Evolutionary conservation across 2,113 vertebrate genomes (phyloP).

Genomic region (Rhinolophus ferrumequinum): DNA sequence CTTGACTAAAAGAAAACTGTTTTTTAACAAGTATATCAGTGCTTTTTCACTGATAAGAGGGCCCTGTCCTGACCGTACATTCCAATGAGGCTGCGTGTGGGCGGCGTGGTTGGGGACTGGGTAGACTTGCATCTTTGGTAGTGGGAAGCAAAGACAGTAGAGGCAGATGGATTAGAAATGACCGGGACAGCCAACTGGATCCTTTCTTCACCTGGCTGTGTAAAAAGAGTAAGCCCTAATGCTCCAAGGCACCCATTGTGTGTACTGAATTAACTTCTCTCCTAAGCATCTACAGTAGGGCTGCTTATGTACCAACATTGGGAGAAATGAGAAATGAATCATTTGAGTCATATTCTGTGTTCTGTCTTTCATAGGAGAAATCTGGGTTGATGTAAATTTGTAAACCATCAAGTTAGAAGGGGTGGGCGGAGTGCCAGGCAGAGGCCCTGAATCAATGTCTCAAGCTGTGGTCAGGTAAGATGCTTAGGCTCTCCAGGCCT

Average conservation of each 20-base stretch:
- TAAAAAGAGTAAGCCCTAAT: background rate
- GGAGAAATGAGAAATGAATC: background rate
- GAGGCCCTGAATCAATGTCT: background rate
- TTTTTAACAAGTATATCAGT: background rate
- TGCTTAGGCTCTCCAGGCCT: background rate
- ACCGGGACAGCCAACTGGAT: background rate
- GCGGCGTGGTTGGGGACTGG: no score
- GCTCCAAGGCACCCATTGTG: background rate
- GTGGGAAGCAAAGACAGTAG: background rate
- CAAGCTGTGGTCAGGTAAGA: background rate
- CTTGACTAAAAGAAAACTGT: background rate
- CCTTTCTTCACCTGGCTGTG: background rate
- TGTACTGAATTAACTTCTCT: background rate
- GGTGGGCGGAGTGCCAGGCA: background rate
- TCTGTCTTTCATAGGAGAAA: background rate
- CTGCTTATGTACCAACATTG: background rate
- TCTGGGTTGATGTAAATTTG: background rate
- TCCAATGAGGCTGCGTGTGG: no score
- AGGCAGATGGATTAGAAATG: background rate
- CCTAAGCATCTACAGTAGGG: background rate
- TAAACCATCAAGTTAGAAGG: background rate
- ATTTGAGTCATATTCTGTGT: background rate
- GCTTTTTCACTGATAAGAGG: background rate
- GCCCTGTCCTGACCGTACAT: background rate
- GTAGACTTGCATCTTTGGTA: background rate